These are phyloP conservation scores for Ormyrus thymus DNA, from an alignment of 2,888 invertebrate species.

Conservation along the genomic window DNA sequence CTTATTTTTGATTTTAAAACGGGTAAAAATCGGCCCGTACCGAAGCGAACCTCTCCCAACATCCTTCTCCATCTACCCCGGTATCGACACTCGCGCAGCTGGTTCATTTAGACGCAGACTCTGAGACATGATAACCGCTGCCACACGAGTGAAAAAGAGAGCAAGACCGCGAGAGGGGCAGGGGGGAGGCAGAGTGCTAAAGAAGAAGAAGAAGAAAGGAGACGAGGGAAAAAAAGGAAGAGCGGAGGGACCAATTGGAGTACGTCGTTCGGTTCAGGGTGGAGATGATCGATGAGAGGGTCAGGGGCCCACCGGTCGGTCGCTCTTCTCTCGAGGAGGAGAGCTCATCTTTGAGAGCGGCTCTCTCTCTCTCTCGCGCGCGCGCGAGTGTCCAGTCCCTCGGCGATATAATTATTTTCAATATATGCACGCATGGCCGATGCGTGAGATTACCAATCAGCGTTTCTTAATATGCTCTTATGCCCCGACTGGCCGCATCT, in stretches of 20 bases:
- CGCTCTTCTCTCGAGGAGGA: slow-evolving; percentile 63
- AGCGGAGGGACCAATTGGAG: slow-evolving; percentile 35
- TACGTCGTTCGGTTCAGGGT: slow-evolving; percentile 64
- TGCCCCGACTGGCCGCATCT: background rate
- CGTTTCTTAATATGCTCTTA: slow-evolving; percentile 45
- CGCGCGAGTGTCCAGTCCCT: slow-evolving; percentile 59
- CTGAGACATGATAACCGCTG: slow-evolving; percentile 19
- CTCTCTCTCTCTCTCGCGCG: slow-evolving; percentile 22
- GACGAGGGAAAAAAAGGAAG: background rate
- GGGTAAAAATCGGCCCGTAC: too few relatives aligned
- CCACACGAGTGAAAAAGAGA: slow-evolving; percentile 19
- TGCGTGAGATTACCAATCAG: slow-evolving; percentile 60
- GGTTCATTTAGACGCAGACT: too few relatives aligned
- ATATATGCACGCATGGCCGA: slow-evolving; percentile 60
- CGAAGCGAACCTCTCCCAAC: too few relatives aligned
- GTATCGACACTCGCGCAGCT: too few relatives aligned
- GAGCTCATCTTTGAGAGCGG: slow-evolving; percentile 27
- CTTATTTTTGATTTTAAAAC: too few relatives aligned
- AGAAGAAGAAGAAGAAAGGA: slow-evolving; percentile 6
- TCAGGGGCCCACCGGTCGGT: slow-evolving; percentile 68
- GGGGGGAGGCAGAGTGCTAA: background rate
- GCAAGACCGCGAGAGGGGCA: background rate
- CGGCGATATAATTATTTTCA: slow-evolving; percentile 73
- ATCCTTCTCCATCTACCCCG: too few relatives aligned
- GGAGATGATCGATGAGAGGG: slow-evolving; percentile 74